Evolutionary conservation across 2,888 invertebrate species (phyloP), one percentile per base, ranked within the genome.

Genomic region (Abrostola tripartita): DNA sequence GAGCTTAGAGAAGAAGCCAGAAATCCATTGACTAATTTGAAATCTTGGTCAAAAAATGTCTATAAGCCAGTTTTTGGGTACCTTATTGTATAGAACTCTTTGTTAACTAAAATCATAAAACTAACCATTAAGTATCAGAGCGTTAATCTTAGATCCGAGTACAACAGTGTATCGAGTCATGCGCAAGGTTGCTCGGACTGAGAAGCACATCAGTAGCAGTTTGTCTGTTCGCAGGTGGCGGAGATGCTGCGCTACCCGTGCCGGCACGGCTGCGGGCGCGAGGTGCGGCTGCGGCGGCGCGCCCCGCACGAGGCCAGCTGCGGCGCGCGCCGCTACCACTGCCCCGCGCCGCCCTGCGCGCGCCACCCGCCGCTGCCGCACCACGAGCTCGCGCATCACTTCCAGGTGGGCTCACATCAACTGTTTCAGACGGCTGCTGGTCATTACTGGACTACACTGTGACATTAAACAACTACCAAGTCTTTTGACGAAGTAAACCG

Each of bases 221-320:
- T 38, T 54, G 0, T 54, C 8, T 12, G 52, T 54, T 56, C 37
- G 38, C 78, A 95, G 93, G 95, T 95, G 68, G 92, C 95, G 6
- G 95, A 95, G 81, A 88, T 94, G 85, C 81, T 95, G 74, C 92
- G 91, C 61, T 95, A 95, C 85, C 95, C 95, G 68, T 95, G 95
- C 85, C 92, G 93, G 51, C 94, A 95, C 89, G 95, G 93, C 24
- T 95, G 95, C 86, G 90, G 90, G 24, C 90, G 89, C 71, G 90
- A 89, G 78, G 88, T 92, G 86, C 90, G 90, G 0, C 87, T 94
- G 80, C 88, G 90, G 9, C 79, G 90, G 44, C 95, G 95, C 81
- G 82, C 74, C 38, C 82, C 88, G 77, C 95, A 95, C 87, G 95
- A 95, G 87, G 88, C 91, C 37, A 89, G 87, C 77, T 95, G 95